Percentiles rank a stretch among this genome's conserved stretches.
Conservation (phyloP, 2,113 vertebrate species). For the Grus americana region DNA sequence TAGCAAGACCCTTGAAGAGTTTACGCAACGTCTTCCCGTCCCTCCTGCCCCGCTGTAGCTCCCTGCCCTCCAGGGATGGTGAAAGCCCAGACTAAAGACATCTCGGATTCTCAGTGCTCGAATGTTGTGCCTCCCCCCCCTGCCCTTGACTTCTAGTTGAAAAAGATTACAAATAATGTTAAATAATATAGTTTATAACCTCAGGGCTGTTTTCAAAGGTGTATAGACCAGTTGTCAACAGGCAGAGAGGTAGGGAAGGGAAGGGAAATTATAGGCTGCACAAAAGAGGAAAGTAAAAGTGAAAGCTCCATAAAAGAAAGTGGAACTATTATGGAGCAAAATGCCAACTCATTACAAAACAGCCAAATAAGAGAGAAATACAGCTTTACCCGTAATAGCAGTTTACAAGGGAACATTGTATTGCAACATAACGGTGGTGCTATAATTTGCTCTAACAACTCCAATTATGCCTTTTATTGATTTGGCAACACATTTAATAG, state of each 20-base stretch:
- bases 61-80: slow-evolving; percentile 39
- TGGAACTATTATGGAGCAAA: slow-evolving; percentile 94
- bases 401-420: slow-evolving; percentile 97
- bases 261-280: slow-evolving; percentile 94
- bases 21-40: neutral
- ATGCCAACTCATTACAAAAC: slow-evolving; percentile 92
- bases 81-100: slow-evolving; percentile 25
- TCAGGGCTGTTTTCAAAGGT: slow-evolving; percentile 77
- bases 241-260: slow-evolving; percentile 76
- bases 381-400: slow-evolving; percentile 90
- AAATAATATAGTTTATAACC: slow-evolving; percentile 83
- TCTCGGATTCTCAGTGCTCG: neutral
- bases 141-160: slow-evolving; percentile 68
- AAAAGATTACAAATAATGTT: slow-evolving; percentile 79
- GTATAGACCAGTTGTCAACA: slow-evolving; percentile 76
- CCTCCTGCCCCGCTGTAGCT: slow-evolving; percentile 42
- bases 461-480: slow-evolving; percentile 99
- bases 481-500: slow-evolving; percentile 99
- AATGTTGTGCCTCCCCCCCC: slow-evolving; percentile 27
- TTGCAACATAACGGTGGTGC: slow-evolving; percentile 95
- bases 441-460: slow-evolving; percentile 99
- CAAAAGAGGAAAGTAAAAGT: slow-evolving; percentile 93
- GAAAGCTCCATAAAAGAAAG: slow-evolving; percentile 95
- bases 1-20: neutral
- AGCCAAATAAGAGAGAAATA: slow-evolving; percentile 88